phyloP scores from a whole-genome alignment of 2,113 vertebrate genomes.

The Lagopus muta region DNA sequence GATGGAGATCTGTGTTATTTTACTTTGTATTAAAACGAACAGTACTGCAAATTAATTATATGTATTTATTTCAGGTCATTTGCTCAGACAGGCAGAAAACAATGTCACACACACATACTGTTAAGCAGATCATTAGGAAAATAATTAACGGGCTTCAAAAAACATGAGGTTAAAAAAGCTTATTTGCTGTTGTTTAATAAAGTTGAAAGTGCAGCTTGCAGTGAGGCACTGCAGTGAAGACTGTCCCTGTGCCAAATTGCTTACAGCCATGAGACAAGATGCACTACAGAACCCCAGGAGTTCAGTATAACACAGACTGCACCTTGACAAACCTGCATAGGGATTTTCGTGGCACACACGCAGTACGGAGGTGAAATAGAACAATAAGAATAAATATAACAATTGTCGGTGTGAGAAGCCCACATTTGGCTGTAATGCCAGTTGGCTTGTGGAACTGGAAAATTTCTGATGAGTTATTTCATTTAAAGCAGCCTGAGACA shows the following conservation, averaged over 20 bases:
- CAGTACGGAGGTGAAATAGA: not conserved
- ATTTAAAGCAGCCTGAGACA: not conserved
- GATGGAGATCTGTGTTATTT: not conserved
- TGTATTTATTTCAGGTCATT: fast-evolving
- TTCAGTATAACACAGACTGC: not conserved
- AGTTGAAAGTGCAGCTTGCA: not conserved
- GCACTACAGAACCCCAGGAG: not conserved
- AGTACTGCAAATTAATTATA: fast-evolving
- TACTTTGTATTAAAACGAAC: not conserved
- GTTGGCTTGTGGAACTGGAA: not conserved
- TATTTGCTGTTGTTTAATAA: not conserved
- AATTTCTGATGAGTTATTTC: not conserved
- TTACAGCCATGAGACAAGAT: not conserved
- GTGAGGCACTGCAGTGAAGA: not conserved
- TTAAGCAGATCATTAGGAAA: not conserved
- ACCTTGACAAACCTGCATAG: not conserved
- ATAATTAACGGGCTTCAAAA: not conserved
- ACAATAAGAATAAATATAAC: not conserved
- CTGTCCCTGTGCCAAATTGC: not conserved
- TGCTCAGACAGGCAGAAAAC: not conserved
- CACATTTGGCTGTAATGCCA: not conserved
- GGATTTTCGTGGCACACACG: not conserved
- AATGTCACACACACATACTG: not conserved
- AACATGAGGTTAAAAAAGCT: not conserved
- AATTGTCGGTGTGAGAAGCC: fast-evolving